Percentiles rank a stretch among this genome's conserved stretches.
Conservation (phyloP, 92 coral and sea anemone species). For the Zoanthus gigantus region DNA sequence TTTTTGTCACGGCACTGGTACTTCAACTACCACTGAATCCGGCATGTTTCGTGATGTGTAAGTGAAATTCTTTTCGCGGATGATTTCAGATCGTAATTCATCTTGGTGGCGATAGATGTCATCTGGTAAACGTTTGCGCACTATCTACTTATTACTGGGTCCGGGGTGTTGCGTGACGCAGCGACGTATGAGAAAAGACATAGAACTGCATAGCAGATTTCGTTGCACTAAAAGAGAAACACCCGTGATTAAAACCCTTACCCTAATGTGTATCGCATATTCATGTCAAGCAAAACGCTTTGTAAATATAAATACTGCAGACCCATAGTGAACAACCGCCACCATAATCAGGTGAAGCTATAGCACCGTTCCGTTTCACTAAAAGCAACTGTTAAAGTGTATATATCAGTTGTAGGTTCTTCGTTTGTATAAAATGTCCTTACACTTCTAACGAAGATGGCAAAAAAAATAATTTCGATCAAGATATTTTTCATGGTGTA, state of each 20-base stretch:
- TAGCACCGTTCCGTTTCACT: no score
- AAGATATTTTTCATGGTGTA: no score
- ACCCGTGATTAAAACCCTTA: neutral
- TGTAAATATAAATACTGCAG: no score
- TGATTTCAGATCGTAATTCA: neutral
- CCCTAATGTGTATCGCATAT: neutral
- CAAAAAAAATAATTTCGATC: no score
- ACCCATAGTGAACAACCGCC: no score
- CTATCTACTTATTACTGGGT: constrained; percentile 15
- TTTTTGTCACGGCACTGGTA: neutral
- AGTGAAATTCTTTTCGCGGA: neutral
- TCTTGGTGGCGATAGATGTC: neutral
- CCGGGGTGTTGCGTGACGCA: constrained; percentile 87
- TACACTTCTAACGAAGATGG: no score
- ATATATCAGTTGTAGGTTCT: no score
- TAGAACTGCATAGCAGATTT: constrained; percentile 97
- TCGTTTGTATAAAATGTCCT: no score
- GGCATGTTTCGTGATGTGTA: neutral
- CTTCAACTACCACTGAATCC: neutral
- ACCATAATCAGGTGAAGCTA: no score
- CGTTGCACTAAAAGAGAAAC: constrained; percentile 80
- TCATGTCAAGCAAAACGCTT: no score
- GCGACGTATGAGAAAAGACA: constrained; percentile 99
- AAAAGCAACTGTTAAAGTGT: no score
- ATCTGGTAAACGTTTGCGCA: neutral